Base-by-base conservation (phyloP, 2,888 invertebrate genomes). In the Seladonia tumulorum region DNA sequence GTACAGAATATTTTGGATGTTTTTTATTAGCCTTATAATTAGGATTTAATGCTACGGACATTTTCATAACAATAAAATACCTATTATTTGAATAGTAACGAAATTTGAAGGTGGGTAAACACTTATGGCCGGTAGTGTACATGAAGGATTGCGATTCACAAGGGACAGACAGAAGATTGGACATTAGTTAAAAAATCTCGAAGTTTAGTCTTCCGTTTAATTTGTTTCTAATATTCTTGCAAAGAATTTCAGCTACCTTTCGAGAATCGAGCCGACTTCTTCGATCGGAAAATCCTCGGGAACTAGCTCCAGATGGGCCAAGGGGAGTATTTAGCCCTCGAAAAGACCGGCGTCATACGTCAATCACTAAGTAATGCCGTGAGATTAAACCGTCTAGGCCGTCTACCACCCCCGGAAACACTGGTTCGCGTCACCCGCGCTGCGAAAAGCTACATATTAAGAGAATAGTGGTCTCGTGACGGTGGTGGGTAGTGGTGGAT, bases 351-450 rank as follows among this genome's bases (percentile, higher is more conserved):
- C 87, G 90, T 90, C 90, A 90, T 89, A 89, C 92, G 93, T 93
- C 93, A 93, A 93, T 93, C 93, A 93, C 87, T 84, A 85, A 77
- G 88, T 92, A 93, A 93, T 92, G 87, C 91, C 91, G 76, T 79
- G 79, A 92, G 92, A 93, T 93, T 93, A 93, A 92, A 93, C 92
- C 87, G 88, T 86, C 89, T 49, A 39, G 35, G n/a, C 63, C 1
- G 25, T 12, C 57, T 53, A 12, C 57, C 60, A 70, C 73, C 77
- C 76, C 77, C 39, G 70, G 73, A 78, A 63, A 53, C 79, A 47
- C 81, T 53, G 60, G 47, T 71, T 84, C 75, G 53, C 79, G 72
- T 71, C 53, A 49, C 45, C 18, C 60, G 22, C 35, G 29, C 47
- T 29, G 8, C 47, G 73, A 45, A n/a, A 45, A 80, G 42, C 29